These are phyloP conservation scores for Cepphus grylle DNA, from an alignment of 2,113 vertebrate species.

Conservation along the genomic window DNA sequence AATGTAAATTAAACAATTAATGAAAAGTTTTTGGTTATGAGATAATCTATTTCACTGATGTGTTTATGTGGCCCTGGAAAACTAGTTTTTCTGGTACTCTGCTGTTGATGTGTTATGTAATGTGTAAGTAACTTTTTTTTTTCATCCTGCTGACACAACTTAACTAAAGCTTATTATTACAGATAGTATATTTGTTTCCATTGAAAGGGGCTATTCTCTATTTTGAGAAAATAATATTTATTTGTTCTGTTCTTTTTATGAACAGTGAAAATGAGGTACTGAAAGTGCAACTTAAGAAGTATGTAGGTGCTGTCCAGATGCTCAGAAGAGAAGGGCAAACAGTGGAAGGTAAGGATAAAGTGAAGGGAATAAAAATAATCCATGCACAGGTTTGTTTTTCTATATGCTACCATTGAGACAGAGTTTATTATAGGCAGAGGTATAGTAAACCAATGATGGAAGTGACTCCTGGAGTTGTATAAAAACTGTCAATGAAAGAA, in stretches of 20 bases:
- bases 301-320: slow-evolving; percentile 99
- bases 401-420: not conserved
- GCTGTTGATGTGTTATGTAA: not conserved
- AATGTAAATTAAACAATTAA: not conserved
- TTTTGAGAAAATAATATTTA: not conserved
- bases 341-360: slow-evolving; percentile 81
- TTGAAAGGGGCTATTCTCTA: not conserved
- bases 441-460: not conserved
- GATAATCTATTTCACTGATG: not conserved
- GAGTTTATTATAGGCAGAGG: not conserved
- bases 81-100: not conserved
- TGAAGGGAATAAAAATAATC: not conserved
- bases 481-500: not conserved
- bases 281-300: slow-evolving; percentile 99
- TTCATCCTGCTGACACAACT: not conserved
- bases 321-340: slow-evolving; percentile 92
- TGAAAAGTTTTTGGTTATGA: not conserved
- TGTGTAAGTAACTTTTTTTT: not conserved
- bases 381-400: not conserved
- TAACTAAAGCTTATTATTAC: not conserved
- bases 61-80: not conserved
- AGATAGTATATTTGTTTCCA: not conserved
- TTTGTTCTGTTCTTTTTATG: slow-evolving; percentile 33
- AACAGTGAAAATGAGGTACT: slow-evolving; percentile 97
- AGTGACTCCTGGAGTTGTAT: not conserved